phyloP scores from a whole-genome alignment of 2,888 invertebrate species.

The Dascillus cervinus region DNA sequence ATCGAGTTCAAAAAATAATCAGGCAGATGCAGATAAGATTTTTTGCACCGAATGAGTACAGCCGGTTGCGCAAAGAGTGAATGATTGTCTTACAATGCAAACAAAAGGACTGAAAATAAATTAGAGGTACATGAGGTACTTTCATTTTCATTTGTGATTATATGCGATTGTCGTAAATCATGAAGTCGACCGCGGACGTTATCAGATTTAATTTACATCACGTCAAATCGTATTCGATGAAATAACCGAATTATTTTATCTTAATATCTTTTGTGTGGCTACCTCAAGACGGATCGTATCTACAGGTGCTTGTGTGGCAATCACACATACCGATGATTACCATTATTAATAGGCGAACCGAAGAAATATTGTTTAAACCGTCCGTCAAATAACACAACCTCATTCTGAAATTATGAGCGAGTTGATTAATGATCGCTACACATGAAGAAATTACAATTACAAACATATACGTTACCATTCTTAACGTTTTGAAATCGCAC shows the following conservation, averaged over 20 bases:
- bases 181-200: too few species aligned
- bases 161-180: slow-evolving; percentile 9
- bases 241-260: too few species aligned
- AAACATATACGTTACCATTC: slow-evolving; percentile 15
- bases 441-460: slow-evolving; percentile 13
- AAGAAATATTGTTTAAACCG: slow-evolving; percentile 13
- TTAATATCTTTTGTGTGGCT: slow-evolving; percentile 8
- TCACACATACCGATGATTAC: slow-evolving; percentile 8
- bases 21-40: too few species aligned
- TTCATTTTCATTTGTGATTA: slow-evolving; percentile 9
- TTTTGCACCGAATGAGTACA: too few species aligned
- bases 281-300: slow-evolving; percentile 1
- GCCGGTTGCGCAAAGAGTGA: too few species aligned
- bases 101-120: too few species aligned
- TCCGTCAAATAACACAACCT: slow-evolving; percentile 10
- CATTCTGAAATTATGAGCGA: slow-evolving; percentile 11
- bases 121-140: too few species aligned
- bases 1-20: too few species aligned
- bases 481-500: slow-evolving; percentile 16
- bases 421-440: slow-evolving; percentile 15
- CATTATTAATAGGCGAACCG: slow-evolving; percentile 12
- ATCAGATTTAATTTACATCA: too few species aligned
- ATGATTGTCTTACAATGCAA: too few species aligned
- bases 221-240: too few species aligned
- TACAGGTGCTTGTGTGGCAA: slow-evolving; percentile 13